Base-by-base conservation (phyloP, 2,888 invertebrate genomes). In the Lysandra coridon region DNA sequence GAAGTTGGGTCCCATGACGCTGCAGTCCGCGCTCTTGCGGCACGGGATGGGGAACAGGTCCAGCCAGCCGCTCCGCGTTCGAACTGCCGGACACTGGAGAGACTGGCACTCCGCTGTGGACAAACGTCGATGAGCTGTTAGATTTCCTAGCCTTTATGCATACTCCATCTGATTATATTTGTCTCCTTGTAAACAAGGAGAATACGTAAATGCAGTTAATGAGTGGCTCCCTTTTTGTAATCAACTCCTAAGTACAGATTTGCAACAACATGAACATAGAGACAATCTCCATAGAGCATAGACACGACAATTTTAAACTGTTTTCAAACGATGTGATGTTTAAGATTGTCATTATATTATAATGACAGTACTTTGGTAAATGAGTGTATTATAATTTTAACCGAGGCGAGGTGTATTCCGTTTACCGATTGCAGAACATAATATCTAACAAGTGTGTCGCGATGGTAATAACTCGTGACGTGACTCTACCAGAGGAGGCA, bases 401-500 rank as follows among this genome's bases (percentile, higher is more conserved):
- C 33, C 14, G 14, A 33, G 23, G 33, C 69, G 33, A 69, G 12
- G 33, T 69, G 14, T 53, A 14, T 53, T 53, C 33, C 33, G 14
- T 69, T 37, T 33, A 37, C 33, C 33, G 69, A 69, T 69, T 33
- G 6, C 53, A 57, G 30, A 53, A 57, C n/a, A 57, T 17, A 14
- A 14, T 37, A 73, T 30, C 53, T n/a, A 62, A 4, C 5, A n/a
- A 77, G 79, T 73, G 10, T 44, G 2, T 75, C 33, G 91, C 86
- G 85, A 97, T 97, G 96, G 96, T 96, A 73, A 83, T 97, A 78
- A 96, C 97, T 0, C 95, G 95, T 73, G 95, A 97, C 73, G 93
- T 95, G 14, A 87, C 92, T 75, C 89, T 99, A 79, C 99, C 99
- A 0, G 95, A 96, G 3, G 96, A 96, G 78, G 96, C 97, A 83